Evolutionary conservation across 2,113 vertebrate species (phyloP).

Genomic region (Microcebus tavaratra): DNA sequence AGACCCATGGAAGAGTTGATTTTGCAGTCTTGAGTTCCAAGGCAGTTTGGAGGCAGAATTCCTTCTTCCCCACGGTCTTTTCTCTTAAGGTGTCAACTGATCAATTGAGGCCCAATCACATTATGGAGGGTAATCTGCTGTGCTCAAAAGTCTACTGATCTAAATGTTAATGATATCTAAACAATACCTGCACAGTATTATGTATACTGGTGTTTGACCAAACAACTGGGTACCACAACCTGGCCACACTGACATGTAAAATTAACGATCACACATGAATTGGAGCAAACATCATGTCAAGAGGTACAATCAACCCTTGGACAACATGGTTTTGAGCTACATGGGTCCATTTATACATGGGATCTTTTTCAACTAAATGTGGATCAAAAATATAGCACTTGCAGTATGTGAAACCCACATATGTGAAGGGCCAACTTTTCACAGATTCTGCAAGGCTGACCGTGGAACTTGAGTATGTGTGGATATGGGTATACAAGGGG

Average conservation of each 20-base stretch:
- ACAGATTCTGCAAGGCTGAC: not conserved
- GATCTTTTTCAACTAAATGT: not conserved
- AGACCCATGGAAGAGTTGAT: not conserved
- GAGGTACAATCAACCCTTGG: not conserved
- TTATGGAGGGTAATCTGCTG: not conserved
- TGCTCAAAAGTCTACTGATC: not conserved
- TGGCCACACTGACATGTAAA: not conserved
- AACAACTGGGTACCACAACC: not conserved
- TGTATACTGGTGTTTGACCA: not conserved
- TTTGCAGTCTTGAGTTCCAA: not conserved
- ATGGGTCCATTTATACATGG: not conserved
- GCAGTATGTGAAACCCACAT: not conserved
- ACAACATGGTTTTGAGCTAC: not conserved
- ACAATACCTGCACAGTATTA: not conserved
- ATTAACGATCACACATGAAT: not conserved
- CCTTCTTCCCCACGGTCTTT: not conserved
- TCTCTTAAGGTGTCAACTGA: not conserved
- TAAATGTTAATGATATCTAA: not conserved
- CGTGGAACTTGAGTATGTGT: not conserved
- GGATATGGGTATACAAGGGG: not conserved
- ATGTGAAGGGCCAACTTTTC: not conserved
- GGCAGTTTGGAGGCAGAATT: not conserved
- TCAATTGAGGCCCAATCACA: rapidly evolving
- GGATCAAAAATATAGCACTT: not conserved
- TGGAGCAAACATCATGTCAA: not conserved